Evolutionary conservation across 53 echinoderm and acorn worm species (phyloP).

Genomic region (Luidia sarsii): DNA sequence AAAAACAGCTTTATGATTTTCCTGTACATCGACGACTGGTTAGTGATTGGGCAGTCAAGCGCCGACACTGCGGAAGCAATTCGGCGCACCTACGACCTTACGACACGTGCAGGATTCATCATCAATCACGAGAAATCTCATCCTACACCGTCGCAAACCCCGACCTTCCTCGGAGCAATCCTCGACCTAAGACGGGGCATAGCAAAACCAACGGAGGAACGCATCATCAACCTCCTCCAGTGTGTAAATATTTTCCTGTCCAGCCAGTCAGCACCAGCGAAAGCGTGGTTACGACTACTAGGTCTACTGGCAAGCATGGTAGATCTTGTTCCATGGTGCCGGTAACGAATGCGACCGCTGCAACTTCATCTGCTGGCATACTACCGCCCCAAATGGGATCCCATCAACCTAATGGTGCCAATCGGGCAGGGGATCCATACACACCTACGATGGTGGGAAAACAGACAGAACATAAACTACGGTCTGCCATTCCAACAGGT

Average conservation of each 20-base stretch:
- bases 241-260: background rate
- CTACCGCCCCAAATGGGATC: background rate
- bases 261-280: background rate
- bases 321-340: slow-evolving; percentile 16
- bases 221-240: too few relatives aligned
- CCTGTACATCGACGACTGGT: too few relatives aligned
- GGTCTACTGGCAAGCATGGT: slow-evolving; percentile 28
- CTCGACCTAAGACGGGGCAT: background rate
- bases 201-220: slow-evolving; percentile 6
- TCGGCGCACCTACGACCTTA: too few relatives aligned
- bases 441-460: slow-evolving; percentile 1
- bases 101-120: background rate
- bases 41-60: too few relatives aligned
- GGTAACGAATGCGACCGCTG: slow-evolving; percentile 33
- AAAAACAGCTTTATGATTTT: slow-evolving; percentile 14
- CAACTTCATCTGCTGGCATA: slow-evolving; percentile 1
- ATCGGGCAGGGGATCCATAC: too few relatives aligned
- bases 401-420: background rate
- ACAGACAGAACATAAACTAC: background rate
- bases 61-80: too few relatives aligned
- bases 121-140: slow-evolving; percentile 25
- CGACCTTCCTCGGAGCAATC: slow-evolving; percentile 24
- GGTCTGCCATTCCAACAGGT: too few relatives aligned
- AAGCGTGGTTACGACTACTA: background rate
- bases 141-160: slow-evolving; percentile 3